phyloP scores from a whole-genome alignment of 1,140 invertebrate species.

The Orius laevigatus region DNA sequence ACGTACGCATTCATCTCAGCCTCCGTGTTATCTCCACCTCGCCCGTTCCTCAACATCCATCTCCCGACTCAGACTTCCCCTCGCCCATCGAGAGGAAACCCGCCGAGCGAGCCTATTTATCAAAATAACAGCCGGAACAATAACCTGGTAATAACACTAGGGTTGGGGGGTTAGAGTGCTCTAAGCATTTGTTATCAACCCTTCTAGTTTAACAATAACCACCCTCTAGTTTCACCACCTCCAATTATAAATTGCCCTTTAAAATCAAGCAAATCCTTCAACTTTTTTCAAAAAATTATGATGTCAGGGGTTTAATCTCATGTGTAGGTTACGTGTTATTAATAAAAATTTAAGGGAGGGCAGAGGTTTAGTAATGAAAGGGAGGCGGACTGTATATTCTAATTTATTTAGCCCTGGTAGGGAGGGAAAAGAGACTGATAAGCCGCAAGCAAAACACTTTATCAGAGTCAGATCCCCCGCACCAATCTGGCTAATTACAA shows the following conservation, averaged over 20 bases:
- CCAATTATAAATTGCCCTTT: too few species aligned
- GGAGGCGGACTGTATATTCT: constrained; percentile 13
- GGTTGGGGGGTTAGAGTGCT: background rate
- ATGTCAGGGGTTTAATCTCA: too few species aligned
- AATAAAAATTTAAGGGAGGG: background rate
- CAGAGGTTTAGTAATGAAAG: constrained; percentile 5
- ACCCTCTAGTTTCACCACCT: too few species aligned
- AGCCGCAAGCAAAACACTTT: constrained; percentile 18
- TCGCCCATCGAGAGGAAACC: background rate
- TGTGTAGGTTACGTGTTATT: too few species aligned
- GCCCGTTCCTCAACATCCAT: constrained; percentile 7
- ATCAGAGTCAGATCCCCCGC: constrained; percentile 16
- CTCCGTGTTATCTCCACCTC: constrained; percentile 2
- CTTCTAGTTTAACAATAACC: constrained; percentile 3
- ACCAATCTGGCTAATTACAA: constrained; percentile 19
- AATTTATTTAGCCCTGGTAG: constrained; percentile 16
- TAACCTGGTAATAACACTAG: constrained; percentile 16
- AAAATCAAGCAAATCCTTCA: too few species aligned
- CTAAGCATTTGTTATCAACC: constrained; percentile 2
- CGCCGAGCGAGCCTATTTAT: constrained; percentile 9
- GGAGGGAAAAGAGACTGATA: constrained; percentile 12
- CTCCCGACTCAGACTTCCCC: background rate
- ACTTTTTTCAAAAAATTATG: too few species aligned
- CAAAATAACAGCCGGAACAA: constrained; percentile 18
- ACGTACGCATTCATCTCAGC: constrained; percentile 6